Evolutionary conservation across 2,888 invertebrate species (phyloP), one percentile per base, ranked within the genome.

Genomic region (Nudaria mundana): DNA sequence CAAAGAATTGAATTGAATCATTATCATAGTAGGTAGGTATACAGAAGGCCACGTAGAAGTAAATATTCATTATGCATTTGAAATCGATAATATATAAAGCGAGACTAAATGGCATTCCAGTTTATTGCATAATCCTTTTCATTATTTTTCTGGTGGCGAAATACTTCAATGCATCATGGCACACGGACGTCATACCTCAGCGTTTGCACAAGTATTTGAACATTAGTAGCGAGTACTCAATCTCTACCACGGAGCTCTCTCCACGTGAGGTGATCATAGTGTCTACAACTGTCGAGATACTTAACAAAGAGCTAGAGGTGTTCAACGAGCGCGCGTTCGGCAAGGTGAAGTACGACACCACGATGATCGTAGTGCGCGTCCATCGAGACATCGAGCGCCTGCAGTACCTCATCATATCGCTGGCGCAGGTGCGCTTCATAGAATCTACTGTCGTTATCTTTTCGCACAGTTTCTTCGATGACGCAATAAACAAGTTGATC

Each of bases 381-480:
- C 63, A 58, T 25, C 50, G 49, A 20, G 66, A 64, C 39, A 40
- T 51, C 6, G 49, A 43, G 33, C 57, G 66, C 3, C 61, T 77
- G 32, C 73, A 61, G 46, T 40, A 53, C 30, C 71, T 78, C 4
- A 45, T 77, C 31, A 30, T 50, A n/a, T 61, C 76, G 0, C 63
- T 80, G 26, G 62, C 60, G 1, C 60, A 57, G 20, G 71, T 73
- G n/a, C 51, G 29, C 3, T 31, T 50, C 48, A 69, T 79, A 32
- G 42, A 60, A 2, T 43, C 46, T 2, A 53, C 46, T 1, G 38
- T 79, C 15, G 31, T 80, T 1, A 45, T 80, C n/a, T 69, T 80
- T 52, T 80, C 80, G 2, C 79, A 77, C 49, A 63, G 65, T 49
- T 68, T 55, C 54, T 71, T 66, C 40, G 63, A 72, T 26, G 61